Base-by-base conservation (phyloP, 1,140 invertebrate genomes). In the Halyomorpha halys region DNA sequence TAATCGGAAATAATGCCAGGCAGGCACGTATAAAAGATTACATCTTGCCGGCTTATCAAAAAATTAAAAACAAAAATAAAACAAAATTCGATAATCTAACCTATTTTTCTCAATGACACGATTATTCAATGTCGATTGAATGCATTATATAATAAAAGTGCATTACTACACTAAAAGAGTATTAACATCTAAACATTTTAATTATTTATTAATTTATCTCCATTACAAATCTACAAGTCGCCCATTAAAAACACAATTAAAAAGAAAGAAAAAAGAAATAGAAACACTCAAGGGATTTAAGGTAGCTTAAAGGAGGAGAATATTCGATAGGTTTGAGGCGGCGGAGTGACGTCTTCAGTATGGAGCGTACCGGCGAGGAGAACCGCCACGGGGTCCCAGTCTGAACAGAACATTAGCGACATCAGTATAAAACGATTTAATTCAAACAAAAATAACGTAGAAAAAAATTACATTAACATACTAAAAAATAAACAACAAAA, bases 361-460 rank as follows among this genome's bases (percentile, higher is more conserved):
- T 71, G 87, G 86, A 74, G 86, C 85, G 77, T 87, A 89, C 76
- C 87, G 82, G 75, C 86, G 82, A 66, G 86, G 86, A 69, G 87
- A 87, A 66, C 85, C 81, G 71, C 84, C 84, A 72, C 84, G 79
- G 76, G 85, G 80, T 69, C 82, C 82, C 68, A 83, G 82, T 78
- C 83, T 85, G 80, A 69, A 80, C 77, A 75, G 74, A 74, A 60
- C 39, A 27, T 45, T 34, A 45, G 39, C 45, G 21, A 44, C 11
- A 61, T 61, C 13, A 44, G 21, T 49, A 49, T 49, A 49, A 49
- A 18, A 13, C 47, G 47, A 49, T 18, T 49, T 49, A 49, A 1
- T 49, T 49, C n/a, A 49, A 21, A 21, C n/a, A 49, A 49, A 49
- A 6, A 49, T 21, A 18, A 71, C 69, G 72, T 70, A 62, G 44